Base-by-base conservation (phyloP, 2,888 invertebrate genomes). In the Rotaria magnacalcarata region DNA sequence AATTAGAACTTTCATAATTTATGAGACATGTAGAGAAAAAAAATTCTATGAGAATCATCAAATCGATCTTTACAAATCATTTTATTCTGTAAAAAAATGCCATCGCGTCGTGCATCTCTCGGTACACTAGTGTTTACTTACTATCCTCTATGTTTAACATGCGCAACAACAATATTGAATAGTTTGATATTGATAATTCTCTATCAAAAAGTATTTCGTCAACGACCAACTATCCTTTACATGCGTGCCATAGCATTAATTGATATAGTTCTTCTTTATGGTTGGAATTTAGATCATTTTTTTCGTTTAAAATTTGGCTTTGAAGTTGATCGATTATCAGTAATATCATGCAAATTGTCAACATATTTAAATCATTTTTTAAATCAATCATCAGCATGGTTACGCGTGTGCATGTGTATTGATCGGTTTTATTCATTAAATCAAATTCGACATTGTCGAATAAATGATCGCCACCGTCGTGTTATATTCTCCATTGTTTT, bases 251-350 rank as follows among this genome's bases (percentile, higher is more conserved):
- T 86, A 16, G 84, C 86, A 41, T 52, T 86, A 2, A 47, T 84
- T 6, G 86, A 86, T 52, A 84, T 75, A 14, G 11, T 86, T 27
- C 34, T 86, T 19, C 54, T 86, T n/a, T 86, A 86, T 41, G 84
- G 84, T 50, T 86, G 86, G 86, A 86, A 86, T 86, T 86, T 86
- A 52, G 84, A 86, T 47, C 54, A 84, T 56, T 86, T 86, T 75
- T 86, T 74, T 54, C 24, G 58, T 24, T n/a, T 60, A 60, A 60
- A 60, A 60, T 60, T n/a, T 60, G 24, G 8, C n/a, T 60, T 60
- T n/a, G 58, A 60, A 60, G n/a, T 60, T n/a, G 58, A 60, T 60
- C 58, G 58, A n/a, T 60, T 60, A n/a, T 10, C 58, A 11, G n/a
- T 60, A n/a, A 8, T 60, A 60, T n/a, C 58, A n/a, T 60, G 58